Base-by-base conservation (phyloP, 2,113 vertebrate genomes). In the Lota lota region DNA sequence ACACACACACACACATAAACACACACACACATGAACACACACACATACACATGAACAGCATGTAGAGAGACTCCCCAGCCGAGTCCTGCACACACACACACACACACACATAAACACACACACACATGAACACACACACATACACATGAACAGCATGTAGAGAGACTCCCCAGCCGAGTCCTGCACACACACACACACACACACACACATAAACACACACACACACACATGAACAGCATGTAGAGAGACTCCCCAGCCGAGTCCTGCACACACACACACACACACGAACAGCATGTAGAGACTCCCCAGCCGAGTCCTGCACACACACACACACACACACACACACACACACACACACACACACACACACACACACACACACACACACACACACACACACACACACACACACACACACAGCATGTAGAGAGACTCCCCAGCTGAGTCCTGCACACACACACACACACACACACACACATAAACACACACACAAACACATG, bases 61-160 rank as follows among this genome's bases (percentile, higher is more conserved):
- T 98, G 83, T 97, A 99, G 19, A 99, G 94, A 15, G 95, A 93
- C 78, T 98, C 97, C 12, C 97, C 97, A 0, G 96, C 96, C 1
- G 95, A 96, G 81, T 99, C 97, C 97, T 99, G 66, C 28, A 33
- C 28, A 33, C 28, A 33, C 28, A 33, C 28, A 33, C 28, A 33
- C 28, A 33, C 28, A 33, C 28, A 33, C 28, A 33, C 28, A 33
- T n/a, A n/a, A n/a, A n/a, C n/a, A n/a, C n/a, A n/a, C n/a, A n/a
- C 40, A 66, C 50, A n/a, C n/a, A n/a, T n/a, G n/a, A n/a, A n/a
- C n/a, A n/a, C n/a, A n/a, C n/a, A n/a, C 11, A 17, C 51, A 53
- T 7, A n/a, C n/a, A n/a, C n/a, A n/a, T n/a, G 79, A 99, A 98
- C 50, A 98, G 91, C 97, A 98, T 98, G 83, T 97, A 99, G 19